Conservation (phyloP, 2,888 invertebrate genomes). For the Sycophila texana region DNA sequence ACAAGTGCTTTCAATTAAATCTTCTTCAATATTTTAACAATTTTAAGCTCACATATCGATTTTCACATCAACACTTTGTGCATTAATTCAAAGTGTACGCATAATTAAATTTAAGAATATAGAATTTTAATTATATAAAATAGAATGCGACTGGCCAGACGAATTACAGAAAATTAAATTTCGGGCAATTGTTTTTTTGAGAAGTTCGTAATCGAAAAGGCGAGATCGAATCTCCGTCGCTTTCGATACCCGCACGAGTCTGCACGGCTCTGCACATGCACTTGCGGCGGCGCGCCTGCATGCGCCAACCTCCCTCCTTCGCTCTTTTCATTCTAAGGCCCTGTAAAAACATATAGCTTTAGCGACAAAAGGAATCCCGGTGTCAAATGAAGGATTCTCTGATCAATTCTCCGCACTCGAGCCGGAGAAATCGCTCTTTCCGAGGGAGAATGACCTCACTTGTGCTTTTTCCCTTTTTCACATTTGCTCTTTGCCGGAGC, state of each 20-base stretch:
- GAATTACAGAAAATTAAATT: neutral
- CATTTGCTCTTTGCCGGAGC: neutral
- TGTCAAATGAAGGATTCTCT: slow-evolving; percentile 11
- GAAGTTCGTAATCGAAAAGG: slow-evolving; percentile 15
- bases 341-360: slow-evolving; percentile 1
- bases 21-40: too few species aligned
- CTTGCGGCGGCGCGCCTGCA: neutral
- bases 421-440: neutral
- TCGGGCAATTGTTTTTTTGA: slow-evolving; percentile 11
- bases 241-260: too few species aligned
- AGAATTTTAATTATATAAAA: neutral
- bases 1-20: too few species aligned
- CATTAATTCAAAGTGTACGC: too few species aligned
- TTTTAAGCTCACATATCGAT: too few species aligned
- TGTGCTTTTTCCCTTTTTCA: slow-evolving; percentile 7
- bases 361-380: slow-evolving; percentile 14
- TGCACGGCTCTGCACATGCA: too few species aligned
- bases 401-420: slow-evolving; percentile 12
- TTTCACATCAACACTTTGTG: too few species aligned
- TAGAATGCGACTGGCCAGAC: too few species aligned
- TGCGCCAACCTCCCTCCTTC: neutral
- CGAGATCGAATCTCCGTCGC: too few species aligned
- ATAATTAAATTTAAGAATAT: neutral
- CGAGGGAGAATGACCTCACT: neutral
- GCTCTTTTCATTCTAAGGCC: neutral